phyloP scores from a whole-genome alignment of 1,140 invertebrate genomes.

The Eupristina koningsbergeri region DNA sequence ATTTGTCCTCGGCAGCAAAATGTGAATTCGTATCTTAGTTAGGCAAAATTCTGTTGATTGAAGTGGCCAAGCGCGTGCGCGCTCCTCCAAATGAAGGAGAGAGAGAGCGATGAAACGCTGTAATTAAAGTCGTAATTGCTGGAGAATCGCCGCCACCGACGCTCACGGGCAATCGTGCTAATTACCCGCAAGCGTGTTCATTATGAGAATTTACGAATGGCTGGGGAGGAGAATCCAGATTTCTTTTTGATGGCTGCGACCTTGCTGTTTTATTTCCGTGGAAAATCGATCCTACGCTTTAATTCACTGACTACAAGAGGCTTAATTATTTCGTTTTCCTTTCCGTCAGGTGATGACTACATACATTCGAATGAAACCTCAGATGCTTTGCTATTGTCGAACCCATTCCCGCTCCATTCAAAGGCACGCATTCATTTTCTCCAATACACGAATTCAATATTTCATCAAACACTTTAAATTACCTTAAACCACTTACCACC shows the following conservation, averaged over 20 bases:
- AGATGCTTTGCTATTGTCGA: too few relatives aligned
- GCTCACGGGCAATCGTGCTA: conserved; percentile 58
- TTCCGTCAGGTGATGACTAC: background rate
- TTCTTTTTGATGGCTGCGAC: background rate
- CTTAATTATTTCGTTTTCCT: background rate
- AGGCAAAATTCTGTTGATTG: background rate
- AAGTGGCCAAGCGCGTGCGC: too few relatives aligned
- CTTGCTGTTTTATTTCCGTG: background rate
- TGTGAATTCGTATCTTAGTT: background rate
- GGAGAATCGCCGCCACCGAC: conserved; percentile 54
- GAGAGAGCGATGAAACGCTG: conserved; percentile 42
- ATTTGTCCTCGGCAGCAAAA: conserved; percentile 1
- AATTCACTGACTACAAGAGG: background rate
- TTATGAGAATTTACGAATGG: conserved; percentile 48
- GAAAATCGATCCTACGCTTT: background rate
- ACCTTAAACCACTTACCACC: too few relatives aligned
- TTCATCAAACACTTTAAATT: too few relatives aligned
- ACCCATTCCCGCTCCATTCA: too few relatives aligned
- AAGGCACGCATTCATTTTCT: background rate
- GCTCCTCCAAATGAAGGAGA: too few relatives aligned
- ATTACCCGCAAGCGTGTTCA: conserved; percentile 60
- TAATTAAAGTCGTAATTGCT: conserved; percentile 62
- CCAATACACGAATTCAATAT: too few relatives aligned
- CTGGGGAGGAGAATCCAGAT: background rate
- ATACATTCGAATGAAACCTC: too few relatives aligned